Evolutionary conservation across 1,140 invertebrate genomes (phyloP).

Genomic region (Rhopalosiphum padi): DNA sequence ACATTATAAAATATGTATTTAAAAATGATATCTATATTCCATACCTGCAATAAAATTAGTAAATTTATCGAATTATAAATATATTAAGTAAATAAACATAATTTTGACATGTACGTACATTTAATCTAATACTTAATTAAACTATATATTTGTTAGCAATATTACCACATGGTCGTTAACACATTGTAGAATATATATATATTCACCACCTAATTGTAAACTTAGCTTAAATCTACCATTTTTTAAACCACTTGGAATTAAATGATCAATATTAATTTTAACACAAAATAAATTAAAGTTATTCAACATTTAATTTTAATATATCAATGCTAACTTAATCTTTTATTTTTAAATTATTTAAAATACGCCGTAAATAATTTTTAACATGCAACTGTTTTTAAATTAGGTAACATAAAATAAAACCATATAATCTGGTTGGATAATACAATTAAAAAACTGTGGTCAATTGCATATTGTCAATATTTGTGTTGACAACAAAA

Average conservation of each 20-base stretch:
- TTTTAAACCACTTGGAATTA: too few relatives aligned
- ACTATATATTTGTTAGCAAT: neutral
- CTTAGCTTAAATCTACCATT: too few relatives aligned
- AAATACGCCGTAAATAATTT: neutral
- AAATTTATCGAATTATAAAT: neutral
- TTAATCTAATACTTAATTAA: neutral
- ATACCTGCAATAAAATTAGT: neutral
- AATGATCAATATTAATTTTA: too few relatives aligned
- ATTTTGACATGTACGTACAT: neutral
- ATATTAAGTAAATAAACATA: neutral
- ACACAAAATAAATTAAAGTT: too few relatives aligned
- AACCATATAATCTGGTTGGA: neutral
- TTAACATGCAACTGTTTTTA: neutral
- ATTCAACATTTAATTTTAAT: neutral
- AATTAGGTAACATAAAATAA: neutral
- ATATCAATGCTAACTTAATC: neutral
- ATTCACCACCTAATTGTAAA: too few relatives aligned
- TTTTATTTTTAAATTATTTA: neutral
- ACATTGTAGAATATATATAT: too few relatives aligned
- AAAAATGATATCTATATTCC: neutral
- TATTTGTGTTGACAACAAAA: neutral
- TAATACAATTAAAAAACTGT: neutral
- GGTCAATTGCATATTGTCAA: slow-evolving; percentile 1
- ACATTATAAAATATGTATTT: neutral
- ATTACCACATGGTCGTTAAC: neutral